Percentiles rank a stretch among this genome's conserved stretches.
These are phyloP conservation scores for Heliconius ismenius DNA, from an alignment of 2,888 invertebrate genomes.

Conservation along the genomic window DNA sequence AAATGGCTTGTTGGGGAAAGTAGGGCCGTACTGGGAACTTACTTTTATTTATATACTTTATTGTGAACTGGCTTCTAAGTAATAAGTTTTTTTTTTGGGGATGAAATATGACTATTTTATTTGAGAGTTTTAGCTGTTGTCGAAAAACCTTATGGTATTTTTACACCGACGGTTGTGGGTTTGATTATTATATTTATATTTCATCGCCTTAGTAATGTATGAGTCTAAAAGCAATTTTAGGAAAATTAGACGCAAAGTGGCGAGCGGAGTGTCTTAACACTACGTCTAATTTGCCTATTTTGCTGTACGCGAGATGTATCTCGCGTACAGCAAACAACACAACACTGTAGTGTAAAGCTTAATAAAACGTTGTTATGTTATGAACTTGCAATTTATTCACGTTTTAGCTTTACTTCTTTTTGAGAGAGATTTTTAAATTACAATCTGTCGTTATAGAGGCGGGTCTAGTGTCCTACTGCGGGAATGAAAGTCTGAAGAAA, in stretches of 20 bases:
- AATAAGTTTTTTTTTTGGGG: constrained; percentile 2
- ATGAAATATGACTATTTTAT: not conserved
- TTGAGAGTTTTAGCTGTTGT: not conserved
- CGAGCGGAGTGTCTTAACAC: too few species aligned
- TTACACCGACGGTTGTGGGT: not conserved
- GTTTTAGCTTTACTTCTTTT: not conserved
- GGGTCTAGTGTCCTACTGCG: constrained; percentile 6
- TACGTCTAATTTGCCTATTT: too few species aligned
- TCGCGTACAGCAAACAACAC: too few species aligned
- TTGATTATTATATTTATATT: too few species aligned
- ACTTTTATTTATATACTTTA: constrained; percentile 18
- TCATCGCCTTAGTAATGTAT: too few species aligned
- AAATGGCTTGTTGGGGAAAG: constrained; percentile 30
- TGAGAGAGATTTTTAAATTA: not conserved
- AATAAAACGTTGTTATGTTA: not conserved
- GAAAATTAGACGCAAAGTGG: too few species aligned
- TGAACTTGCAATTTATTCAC: not conserved
- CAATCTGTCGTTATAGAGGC: not conserved
- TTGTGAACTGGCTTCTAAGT: constrained; percentile 6
- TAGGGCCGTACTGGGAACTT: constrained; percentile 17
- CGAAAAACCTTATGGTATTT: not conserved
- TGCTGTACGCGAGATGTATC: too few species aligned
- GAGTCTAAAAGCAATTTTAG: too few species aligned
- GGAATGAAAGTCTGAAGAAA: not conserved
- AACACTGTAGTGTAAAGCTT: too few species aligned